A percentile compares a stretch with the other conserved stretches of the same genome.
phyloP scores from a whole-genome alignment of 2,797 vertebrate genomes.

The Galaxias olidus region DNA sequence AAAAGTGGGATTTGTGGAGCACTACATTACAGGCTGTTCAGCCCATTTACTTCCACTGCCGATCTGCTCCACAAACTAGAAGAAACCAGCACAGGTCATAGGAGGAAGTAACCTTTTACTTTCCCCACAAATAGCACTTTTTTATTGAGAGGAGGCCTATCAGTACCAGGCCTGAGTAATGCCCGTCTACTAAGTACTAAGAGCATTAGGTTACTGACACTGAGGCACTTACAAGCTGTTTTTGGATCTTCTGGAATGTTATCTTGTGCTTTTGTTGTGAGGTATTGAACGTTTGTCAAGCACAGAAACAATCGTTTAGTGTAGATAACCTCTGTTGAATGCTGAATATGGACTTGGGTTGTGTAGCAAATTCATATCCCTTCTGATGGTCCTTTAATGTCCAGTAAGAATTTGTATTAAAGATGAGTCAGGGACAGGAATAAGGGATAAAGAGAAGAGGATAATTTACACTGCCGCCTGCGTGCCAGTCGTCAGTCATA shows the following conservation, averaged over 20 bases:
- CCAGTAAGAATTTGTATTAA: too few species aligned
- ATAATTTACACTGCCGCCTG: neutral
- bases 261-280: constrained; percentile 16
- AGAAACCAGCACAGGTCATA: neutral
- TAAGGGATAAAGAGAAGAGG: too few species aligned
- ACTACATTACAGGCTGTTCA: neutral
- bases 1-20: neutral
- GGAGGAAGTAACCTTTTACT: constrained; percentile 14
- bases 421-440: too few species aligned
- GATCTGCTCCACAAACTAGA: neutral
- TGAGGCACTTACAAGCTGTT: constrained; percentile 18
- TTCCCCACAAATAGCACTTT: constrained; percentile 27
- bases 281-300: neutral
- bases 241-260: constrained; percentile 18
- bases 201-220: constrained; percentile 37
- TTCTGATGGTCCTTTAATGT: too few species aligned
- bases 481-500: constrained; percentile 34
- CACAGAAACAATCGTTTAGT: neutral
- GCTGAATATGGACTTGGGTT: too few species aligned
- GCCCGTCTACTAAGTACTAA: constrained; percentile 41
- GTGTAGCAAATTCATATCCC: too few species aligned
- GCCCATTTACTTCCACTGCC: neutral
- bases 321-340: too few species aligned
- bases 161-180: constrained; percentile 42
- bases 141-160: constrained; percentile 35